A percentile compares a stretch with the other conserved stretches of the same genome.
These are phyloP conservation scores for Ophthalmolycus amberensis DNA, from an alignment of 2,113 vertebrate species.

Conservation along the genomic window DNA sequence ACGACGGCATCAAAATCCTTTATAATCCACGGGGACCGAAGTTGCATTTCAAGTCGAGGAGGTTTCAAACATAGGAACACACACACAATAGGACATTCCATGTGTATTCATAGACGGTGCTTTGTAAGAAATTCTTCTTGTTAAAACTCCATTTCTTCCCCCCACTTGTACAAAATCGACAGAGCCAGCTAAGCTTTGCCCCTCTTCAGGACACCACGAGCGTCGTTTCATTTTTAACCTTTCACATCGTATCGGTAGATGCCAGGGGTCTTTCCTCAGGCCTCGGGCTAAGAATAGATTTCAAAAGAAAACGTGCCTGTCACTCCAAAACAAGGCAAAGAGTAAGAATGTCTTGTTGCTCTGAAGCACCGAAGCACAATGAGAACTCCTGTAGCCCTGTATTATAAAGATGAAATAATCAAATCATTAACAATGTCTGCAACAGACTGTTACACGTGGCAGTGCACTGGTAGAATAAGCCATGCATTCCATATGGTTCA, in stretches of 20 bases:
- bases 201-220: neutral
- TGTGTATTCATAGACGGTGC: neutral
- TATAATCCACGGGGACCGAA: neutral
- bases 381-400: neutral
- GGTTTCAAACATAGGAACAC: conserved; percentile 18
- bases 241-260: conserved; percentile 22
- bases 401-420: conserved; percentile 19
- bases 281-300: conserved; percentile 50
- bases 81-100: neutral
- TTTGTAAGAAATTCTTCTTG: neutral
- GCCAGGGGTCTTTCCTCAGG: conserved; percentile 15
- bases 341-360: neutral
- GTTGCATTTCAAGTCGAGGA: conserved; percentile 42
- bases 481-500: conserved; percentile 65
- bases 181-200: neutral
- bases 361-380: neutral
- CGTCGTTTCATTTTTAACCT: conserved; percentile 5
- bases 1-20: neutral
- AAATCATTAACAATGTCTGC: neutral
- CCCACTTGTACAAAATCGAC: neutral
- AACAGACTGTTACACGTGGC: neutral
- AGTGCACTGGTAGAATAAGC: conserved; percentile 13
- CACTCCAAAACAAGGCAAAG: conserved; percentile 1
- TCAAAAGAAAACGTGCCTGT: conserved; percentile 7
- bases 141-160: neutral